A percentile compares a stretch with the other conserved stretches of the same genome.
Conservation (phyloP, 2,797 vertebrate species). For the Argyrosomus regius region DNA sequence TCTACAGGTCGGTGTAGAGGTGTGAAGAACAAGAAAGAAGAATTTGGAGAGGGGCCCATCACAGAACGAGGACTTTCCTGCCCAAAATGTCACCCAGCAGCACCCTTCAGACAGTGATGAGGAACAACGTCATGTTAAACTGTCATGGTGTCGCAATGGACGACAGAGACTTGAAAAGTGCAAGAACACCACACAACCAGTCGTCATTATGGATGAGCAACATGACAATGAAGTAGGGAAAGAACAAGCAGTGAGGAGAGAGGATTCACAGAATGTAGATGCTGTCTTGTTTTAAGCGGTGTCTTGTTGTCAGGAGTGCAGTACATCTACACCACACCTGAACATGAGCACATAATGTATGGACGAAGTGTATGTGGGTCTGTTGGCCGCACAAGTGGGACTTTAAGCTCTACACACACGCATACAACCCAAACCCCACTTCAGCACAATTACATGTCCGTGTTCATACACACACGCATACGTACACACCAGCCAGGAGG, state of each 20-base stretch:
- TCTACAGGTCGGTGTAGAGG: not conserved
- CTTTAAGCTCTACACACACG: conserved; percentile 3
- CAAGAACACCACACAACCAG: conserved; percentile 16
- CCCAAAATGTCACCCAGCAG: conserved; percentile 35
- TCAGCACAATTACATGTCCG: conserved; percentile 42
- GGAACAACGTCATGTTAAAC: conserved; percentile 41
- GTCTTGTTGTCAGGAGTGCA: not conserved
- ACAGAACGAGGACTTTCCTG: conserved; percentile 2
- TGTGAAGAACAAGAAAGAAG: not conserved
- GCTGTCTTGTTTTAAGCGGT: not conserved
- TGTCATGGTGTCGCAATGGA: conserved; percentile 61
- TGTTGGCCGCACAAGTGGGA: conserved; percentile 1
- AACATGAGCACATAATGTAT: not conserved
- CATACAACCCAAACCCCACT: conserved; percentile 14
- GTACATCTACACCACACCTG: not conserved
- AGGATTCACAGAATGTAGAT: not conserved
- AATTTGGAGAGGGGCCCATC: not conserved
- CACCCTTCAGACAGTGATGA: conserved; percentile 20
- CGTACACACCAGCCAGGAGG: conserved; percentile 52
- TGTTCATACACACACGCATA: conserved; percentile 44
- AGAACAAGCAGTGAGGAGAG: conserved; percentile 30
- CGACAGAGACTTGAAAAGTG: conserved; percentile 52
- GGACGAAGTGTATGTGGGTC: not conserved
- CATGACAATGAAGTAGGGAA: conserved; percentile 29
- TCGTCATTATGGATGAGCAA: conserved; percentile 42